Evolutionary conservation across 2,888 invertebrate genomes (phyloP).

Genomic region (Pammene aurita): DNA sequence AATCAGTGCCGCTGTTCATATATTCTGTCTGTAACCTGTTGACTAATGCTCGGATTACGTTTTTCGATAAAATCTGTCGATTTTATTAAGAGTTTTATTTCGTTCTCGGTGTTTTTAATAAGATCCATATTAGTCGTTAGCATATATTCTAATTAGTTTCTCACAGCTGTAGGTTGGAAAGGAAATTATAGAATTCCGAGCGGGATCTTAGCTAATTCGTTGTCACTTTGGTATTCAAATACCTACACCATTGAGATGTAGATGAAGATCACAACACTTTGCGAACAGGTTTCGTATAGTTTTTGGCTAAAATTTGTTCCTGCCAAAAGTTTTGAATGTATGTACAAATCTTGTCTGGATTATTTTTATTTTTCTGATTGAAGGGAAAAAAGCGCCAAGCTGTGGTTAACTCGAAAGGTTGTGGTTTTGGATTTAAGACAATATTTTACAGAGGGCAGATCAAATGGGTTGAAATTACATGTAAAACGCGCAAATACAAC

Average conservation of each 20-base stretch:
- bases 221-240: conserved; percentile 37
- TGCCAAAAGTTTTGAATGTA: conserved; percentile 8
- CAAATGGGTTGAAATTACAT: too few species aligned
- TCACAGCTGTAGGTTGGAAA: conserved; percentile 29
- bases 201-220: conserved; percentile 33
- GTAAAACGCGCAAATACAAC: too few species aligned
- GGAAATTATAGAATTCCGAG: conserved; percentile 32
- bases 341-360: background rate
- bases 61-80: conserved; percentile 29
- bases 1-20: conserved; percentile 31
- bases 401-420: too few species aligned
- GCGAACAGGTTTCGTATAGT: conserved; percentile 23
- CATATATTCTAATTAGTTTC: conserved; percentile 35
- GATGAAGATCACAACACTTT: conserved; percentile 28
- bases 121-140: conserved; percentile 34
- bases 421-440: too few species aligned
- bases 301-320: conserved; percentile 19
- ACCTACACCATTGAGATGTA: conserved; percentile 34
- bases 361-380: background rate
- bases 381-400: too few species aligned
- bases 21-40: conserved; percentile 29
- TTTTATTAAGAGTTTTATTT: conserved; percentile 31
- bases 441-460: too few species aligned
- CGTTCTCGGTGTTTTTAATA: conserved; percentile 20
- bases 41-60: conserved; percentile 25